phyloP scores from a whole-genome alignment of 2,113 vertebrate species.

The Lophura nycthemera region DNA sequence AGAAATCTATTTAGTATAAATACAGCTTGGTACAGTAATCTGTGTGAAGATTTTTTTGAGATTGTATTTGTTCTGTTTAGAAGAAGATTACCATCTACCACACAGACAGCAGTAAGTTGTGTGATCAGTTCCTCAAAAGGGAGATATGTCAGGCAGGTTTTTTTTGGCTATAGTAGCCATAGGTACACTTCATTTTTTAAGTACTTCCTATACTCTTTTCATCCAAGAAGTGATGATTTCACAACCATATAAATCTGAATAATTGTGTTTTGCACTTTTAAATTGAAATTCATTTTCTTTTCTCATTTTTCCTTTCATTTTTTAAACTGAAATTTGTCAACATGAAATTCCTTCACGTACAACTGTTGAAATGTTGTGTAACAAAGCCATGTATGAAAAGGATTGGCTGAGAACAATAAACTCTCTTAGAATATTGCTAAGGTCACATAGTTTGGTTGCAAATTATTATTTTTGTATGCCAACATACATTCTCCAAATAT shows the following conservation, averaged over 20 bases:
- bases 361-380: background rate
- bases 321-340: background rate
- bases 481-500: background rate
- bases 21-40: background rate
- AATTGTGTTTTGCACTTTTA: background rate
- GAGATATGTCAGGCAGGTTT: background rate
- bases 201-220: background rate
- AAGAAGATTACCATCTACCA: background rate
- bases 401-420: background rate
- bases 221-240: background rate
- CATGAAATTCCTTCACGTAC: background rate
- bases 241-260: background rate
- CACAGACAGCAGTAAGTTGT: background rate
- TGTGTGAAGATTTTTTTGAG: background rate
- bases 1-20: background rate
- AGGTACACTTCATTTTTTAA: background rate
- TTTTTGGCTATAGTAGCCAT: background rate
- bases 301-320: background rate
- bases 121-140: rapidly evolving
- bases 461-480: background rate
- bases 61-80: background rate
- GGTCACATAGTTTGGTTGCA: background rate
- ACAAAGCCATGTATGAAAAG: background rate
- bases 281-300: background rate
- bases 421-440: background rate